phyloP scores from a whole-genome alignment of 2,113 vertebrate species.

The Dolichallabes microphthalmus region DNA sequence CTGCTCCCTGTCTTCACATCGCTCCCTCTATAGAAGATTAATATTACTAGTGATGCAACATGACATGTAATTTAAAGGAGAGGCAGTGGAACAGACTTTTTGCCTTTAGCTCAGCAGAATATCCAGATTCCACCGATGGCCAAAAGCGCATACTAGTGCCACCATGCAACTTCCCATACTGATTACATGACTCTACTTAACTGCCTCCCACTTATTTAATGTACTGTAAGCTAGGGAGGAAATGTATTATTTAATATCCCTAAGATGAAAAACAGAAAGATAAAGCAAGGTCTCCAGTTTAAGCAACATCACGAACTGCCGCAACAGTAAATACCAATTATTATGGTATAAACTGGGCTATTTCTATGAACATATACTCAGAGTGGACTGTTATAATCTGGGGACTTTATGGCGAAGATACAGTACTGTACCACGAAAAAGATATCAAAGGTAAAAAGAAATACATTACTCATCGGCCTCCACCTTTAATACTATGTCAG shows the following conservation, averaged over 20 bases:
- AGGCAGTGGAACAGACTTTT: slow-evolving; percentile 40
- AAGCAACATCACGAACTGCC: neutral
- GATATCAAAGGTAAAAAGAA: neutral
- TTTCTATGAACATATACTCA: neutral
- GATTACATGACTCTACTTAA: slow-evolving; percentile 33
- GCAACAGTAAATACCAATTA: neutral
- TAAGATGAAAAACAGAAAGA: slow-evolving; percentile 12
- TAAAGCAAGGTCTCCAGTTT: neutral
- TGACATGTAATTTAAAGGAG: slow-evolving; percentile 55
- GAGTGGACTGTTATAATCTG: neutral
- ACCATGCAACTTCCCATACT: slow-evolving; percentile 32
- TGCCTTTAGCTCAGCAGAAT: slow-evolving; percentile 46
- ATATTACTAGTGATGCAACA: slow-evolving; percentile 52
- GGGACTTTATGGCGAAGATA: neutral
- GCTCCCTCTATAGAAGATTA: slow-evolving; percentile 49
- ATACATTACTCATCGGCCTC: neutral
- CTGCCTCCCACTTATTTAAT: slow-evolving; percentile 42
- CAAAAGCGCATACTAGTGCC: slow-evolving; percentile 17
- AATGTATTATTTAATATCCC: slow-evolving; percentile 18
- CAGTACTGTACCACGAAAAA: too few relatives aligned
- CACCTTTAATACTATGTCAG: slow-evolving; percentile 16
- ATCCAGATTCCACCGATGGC: slow-evolving; percentile 22
- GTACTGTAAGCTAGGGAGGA: slow-evolving; percentile 2
- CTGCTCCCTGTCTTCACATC: slow-evolving; percentile 32
- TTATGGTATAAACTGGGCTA: neutral